phyloP scores from a whole-genome alignment of 2,888 invertebrate species.

The Rugalucina vietnamica region DNA sequence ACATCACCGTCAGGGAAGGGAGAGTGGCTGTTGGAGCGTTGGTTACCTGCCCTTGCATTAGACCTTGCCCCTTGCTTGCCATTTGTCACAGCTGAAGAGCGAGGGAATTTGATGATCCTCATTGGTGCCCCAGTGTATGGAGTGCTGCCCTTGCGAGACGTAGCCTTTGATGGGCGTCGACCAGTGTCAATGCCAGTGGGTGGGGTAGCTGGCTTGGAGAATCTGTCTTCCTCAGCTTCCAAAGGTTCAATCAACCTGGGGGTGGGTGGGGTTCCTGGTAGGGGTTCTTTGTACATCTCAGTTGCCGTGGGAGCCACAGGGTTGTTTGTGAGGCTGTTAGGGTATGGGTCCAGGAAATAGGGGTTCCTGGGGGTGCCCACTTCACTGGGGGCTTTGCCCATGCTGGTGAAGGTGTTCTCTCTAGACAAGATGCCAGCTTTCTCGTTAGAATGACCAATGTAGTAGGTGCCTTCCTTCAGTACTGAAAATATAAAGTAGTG shows the following conservation, averaged over 20 bases:
- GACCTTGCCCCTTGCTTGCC: not conserved
- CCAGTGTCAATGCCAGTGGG: not conserved
- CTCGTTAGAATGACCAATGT: conserved; percentile 16
- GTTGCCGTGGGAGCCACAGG: not conserved
- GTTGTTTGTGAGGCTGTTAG: not conserved
- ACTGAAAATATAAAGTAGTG: not conserved
- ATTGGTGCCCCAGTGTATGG: not conserved
- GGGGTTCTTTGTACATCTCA: not conserved
- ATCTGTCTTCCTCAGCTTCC: too few relatives aligned
- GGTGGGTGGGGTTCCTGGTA: not conserved
- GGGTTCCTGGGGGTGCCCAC: conserved; percentile 31
- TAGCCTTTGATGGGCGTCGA: not conserved
- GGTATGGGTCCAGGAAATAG: not conserved
- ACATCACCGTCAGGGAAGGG: not conserved
- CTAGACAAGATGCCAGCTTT: conserved; percentile 34
- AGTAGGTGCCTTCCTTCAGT: not conserved
- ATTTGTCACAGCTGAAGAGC: too few relatives aligned
- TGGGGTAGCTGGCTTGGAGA: too few relatives aligned
- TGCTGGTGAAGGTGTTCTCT: conserved; percentile 51
- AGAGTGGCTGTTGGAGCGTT: not conserved
- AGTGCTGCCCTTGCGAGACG: not conserved
- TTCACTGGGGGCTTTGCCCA: conserved; percentile 32
- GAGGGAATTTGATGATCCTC: not conserved
- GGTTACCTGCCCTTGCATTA: not conserved
- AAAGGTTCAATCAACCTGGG: not conserved